A percentile compares a stretch with the other conserved stretches of the same genome.
phyloP scores from a whole-genome alignment of 37 sponge, comb jelly and placozoan species.

The Lycopodina hypogea region DNA sequence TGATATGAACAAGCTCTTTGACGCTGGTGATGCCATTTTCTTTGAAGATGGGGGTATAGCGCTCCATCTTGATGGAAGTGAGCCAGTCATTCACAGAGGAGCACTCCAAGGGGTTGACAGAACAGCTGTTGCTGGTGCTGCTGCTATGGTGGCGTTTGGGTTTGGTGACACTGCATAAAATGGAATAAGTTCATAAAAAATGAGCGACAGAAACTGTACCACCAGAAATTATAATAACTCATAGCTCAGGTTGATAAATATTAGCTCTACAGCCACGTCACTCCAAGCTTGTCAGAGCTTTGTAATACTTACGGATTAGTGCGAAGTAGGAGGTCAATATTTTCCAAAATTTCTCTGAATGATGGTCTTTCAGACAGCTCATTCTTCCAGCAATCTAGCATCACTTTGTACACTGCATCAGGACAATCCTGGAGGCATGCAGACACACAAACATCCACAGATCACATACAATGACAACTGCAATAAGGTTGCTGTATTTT shows the following conservation, averaged over 20 bases:
- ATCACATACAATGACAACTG: no score
- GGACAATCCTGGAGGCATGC: conserved; percentile 74
- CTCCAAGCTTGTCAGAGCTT: no score
- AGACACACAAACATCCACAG: no score
- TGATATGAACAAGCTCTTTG: conserved; percentile 32
- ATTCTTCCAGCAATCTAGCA: conserved; percentile 70
- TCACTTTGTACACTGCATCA: conserved; percentile 52
- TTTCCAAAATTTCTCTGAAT: conserved; percentile 32
- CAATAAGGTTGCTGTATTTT: no score
- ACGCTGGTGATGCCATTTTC: conserved; percentile 14
- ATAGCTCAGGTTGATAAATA: no score
- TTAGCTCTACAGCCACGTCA: no score
- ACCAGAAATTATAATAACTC: no score
- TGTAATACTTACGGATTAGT: neutral
- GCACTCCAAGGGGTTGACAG: conserved; percentile 33
- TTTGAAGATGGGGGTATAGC: conserved; percentile 50
- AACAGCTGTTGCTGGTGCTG: neutral
- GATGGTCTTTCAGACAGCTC: conserved; percentile 52
- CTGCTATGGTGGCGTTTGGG: no score
- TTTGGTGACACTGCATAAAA: no score
- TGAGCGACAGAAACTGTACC: no score
- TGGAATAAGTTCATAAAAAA: no score
- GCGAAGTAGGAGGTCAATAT: conserved; percentile 25
- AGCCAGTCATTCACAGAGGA: conserved; percentile 54
- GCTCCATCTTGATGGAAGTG: conserved; percentile 54